A percentile compares a stretch with the other conserved stretches of the same genome.
Evolutionary conservation across 2,797 vertebrate genomes (phyloP).

Genomic region (Xenopus petersii): DNA sequence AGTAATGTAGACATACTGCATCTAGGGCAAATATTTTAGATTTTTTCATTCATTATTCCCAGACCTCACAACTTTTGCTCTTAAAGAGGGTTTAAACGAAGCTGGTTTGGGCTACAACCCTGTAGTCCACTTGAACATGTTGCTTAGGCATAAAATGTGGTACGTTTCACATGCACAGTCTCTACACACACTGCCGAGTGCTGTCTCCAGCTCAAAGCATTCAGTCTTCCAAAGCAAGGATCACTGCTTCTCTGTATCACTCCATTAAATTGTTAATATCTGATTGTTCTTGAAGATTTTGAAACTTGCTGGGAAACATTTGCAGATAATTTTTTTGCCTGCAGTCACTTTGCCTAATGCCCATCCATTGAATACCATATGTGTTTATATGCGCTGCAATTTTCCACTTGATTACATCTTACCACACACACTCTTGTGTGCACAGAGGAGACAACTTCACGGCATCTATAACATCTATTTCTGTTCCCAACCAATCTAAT

Average conservation of each 20-base stretch:
- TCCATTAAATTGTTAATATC: conserved; percentile 72
- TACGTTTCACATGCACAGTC: conserved; percentile 34
- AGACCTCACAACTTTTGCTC: too few relatives aligned
- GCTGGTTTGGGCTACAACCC: too few relatives aligned
- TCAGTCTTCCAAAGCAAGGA: conserved; percentile 61
- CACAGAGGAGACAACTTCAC: conserved; percentile 63
- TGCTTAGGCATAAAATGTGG: conserved; percentile 29
- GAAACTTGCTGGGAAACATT: conserved; percentile 70
- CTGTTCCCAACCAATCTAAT: conserved; percentile 17
- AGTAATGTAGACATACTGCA: too few relatives aligned
- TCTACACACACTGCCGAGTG: conserved; percentile 17
- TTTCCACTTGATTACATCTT: conserved; percentile 74
- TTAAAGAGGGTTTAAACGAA: too few relatives aligned
- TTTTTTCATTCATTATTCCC: too few relatives aligned
- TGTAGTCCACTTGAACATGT: background rate
- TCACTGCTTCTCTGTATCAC: conserved; percentile 64
- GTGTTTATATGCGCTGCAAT: conserved; percentile 72
- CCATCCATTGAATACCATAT: conserved; percentile 70
- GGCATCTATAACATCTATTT: conserved; percentile 60
- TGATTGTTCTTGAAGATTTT: conserved; percentile 70
- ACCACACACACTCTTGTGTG: conserved; percentile 63
- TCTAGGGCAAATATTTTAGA: too few relatives aligned
- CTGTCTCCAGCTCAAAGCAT: conserved; percentile 58
- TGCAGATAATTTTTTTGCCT: conserved; percentile 69
- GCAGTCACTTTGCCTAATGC: conserved; percentile 72